These are phyloP conservation scores for Empidonax alnorum DNA, from an alignment of 2,113 vertebrate genomes.

Conservation along the genomic window DNA sequence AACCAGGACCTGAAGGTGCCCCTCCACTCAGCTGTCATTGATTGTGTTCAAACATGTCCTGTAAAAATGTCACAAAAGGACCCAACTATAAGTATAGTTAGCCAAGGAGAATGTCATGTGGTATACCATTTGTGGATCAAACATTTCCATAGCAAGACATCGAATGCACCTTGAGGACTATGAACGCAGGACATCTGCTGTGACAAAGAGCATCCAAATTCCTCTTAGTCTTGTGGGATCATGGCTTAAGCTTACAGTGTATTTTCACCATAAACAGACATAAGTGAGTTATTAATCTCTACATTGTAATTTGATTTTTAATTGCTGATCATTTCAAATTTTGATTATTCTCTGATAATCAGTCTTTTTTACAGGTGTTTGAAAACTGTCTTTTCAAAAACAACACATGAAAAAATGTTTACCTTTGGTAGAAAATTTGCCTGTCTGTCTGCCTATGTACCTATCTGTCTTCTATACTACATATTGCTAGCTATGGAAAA, in stretches of 20 bases:
- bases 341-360: background rate
- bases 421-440: background rate
- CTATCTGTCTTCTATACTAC: background rate
- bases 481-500: background rate
- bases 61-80: background rate
- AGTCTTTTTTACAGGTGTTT: background rate
- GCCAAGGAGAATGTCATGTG: background rate
- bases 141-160: background rate
- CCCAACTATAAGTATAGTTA: background rate
- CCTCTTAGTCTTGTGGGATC: fast-evolving
- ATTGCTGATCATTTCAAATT: background rate
- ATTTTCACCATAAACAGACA: background rate
- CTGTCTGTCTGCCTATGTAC: background rate
- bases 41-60: background rate
- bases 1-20: too few relatives aligned
- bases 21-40: too few relatives aligned
- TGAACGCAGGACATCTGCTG: background rate
- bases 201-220: background rate
- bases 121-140: background rate
- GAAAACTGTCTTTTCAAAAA: background rate
- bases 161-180: background rate
- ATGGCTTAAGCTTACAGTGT: background rate
- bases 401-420: background rate
- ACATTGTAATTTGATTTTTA: background rate
- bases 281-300: background rate